Conservation (phyloP, 1,140 invertebrate genomes). For the Eupeodes corollae region DNA sequence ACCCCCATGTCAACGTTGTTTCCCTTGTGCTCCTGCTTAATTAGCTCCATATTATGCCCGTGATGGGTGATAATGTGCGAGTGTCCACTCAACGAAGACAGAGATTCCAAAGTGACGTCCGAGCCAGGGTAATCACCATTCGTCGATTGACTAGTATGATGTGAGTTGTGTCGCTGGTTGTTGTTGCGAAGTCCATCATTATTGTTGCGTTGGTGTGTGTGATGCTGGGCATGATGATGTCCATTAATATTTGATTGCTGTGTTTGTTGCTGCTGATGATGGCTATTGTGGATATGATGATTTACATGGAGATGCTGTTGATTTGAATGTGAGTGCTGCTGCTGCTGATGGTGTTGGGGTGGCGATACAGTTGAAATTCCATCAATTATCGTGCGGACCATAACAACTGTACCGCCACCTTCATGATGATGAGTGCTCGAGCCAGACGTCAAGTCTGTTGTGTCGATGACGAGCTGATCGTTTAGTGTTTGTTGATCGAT, state of each 20-base stretch:
- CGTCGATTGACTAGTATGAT: constrained; percentile 8
- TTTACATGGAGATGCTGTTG: constrained; percentile 1
- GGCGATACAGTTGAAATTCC: constrained; percentile 15
- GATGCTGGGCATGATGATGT: constrained; percentile 14
- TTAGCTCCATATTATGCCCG: constrained; percentile 21
- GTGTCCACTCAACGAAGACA: constrained; percentile 6
- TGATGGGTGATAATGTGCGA: constrained; percentile 20
- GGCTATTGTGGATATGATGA: constrained; percentile 18
- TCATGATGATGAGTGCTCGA: constrained; percentile 1
- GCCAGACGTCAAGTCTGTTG: constrained; percentile 29
- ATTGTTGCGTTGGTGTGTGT: constrained; percentile 20
- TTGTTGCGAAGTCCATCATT: constrained; percentile 10
- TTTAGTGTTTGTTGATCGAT: constrained; percentile 49
- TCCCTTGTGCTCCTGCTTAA: constrained; percentile 11
- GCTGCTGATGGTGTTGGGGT: constrained; percentile 4
- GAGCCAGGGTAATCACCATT: constrained; percentile 17
- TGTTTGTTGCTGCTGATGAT: constrained; percentile 18
- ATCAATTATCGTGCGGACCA: constrained; percentile 40
- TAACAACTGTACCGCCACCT: constrained; percentile 43
- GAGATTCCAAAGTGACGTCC: constrained; percentile 22
- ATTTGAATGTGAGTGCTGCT: constrained; percentile 19
- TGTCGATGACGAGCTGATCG: constrained; percentile 43
- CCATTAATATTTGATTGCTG: constrained; percentile 12
- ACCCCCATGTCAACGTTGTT: constrained; percentile 8
- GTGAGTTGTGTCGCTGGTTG: constrained; percentile 24